phyloP scores from a whole-genome alignment of 23 tunicate genomes.

The Diplosoma virens region DNA sequence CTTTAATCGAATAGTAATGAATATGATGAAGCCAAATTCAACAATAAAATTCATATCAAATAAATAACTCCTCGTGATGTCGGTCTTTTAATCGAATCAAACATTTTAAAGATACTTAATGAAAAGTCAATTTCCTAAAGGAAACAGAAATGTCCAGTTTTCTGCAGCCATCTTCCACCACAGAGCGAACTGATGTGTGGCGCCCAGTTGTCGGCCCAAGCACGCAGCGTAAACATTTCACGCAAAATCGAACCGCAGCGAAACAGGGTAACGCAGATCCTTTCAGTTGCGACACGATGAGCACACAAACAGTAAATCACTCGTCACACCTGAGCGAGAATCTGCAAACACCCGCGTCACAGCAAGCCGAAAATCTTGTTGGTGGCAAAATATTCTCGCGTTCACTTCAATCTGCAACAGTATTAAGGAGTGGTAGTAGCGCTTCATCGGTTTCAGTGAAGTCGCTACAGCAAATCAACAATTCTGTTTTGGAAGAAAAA shows the following conservation, averaged over 20 bases:
- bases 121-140: no score
- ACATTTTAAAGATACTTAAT: no score
- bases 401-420: not conserved
- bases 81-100: no score
- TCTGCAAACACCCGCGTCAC: not conserved
- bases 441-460: not conserved
- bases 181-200: not conserved
- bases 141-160: constrained; percentile 7
- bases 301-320: constrained; percentile 2
- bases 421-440: not conserved
- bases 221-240: not conserved
- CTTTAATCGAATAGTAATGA: no score
- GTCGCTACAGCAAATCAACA: not conserved
- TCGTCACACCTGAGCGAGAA: not conserved
- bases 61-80: no score
- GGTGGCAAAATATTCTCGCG: not conserved
- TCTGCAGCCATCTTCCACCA: not conserved
- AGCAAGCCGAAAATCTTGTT: no score
- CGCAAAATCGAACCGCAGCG: not conserved
- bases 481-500: not conserved
- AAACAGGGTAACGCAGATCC: not conserved
- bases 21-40: no score
- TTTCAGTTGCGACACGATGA: not conserved
- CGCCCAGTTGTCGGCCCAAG: not conserved
- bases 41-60: no score